Percentiles rank a stretch among this genome's conserved stretches.
Conservation (phyloP, 1,140 invertebrate species). For the Hormaphis cornu region DNA sequence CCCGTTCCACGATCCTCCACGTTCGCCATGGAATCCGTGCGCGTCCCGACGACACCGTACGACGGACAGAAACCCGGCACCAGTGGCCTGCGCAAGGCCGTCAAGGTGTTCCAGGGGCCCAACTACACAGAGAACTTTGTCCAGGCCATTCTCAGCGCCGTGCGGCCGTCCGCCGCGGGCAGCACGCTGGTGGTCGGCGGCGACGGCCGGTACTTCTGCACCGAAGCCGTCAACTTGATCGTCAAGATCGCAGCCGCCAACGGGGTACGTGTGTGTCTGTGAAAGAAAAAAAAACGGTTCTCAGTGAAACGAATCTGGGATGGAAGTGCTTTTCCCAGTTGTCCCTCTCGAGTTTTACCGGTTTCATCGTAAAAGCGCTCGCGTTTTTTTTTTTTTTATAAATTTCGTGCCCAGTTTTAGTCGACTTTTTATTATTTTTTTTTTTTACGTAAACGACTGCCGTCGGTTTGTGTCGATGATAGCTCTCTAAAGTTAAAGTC, state of each 20-base stretch:
- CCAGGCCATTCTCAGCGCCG: constrained; percentile 78
- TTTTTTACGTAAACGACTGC: too few species aligned
- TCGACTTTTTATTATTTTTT: too few species aligned
- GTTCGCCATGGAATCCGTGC: constrained; percentile 24
- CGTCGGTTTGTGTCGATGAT: too few species aligned
- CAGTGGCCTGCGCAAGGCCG: constrained; percentile 87
- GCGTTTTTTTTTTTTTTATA: too few species aligned
- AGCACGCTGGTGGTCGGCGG: constrained; percentile 86
- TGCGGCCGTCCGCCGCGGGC: constrained; percentile 59
- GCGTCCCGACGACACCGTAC: constrained; percentile 55
- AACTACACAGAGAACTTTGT: constrained; percentile 98
- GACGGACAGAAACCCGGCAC: constrained; percentile 96
- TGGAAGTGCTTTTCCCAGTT: too few species aligned
- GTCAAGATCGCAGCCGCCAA: constrained; percentile 84
- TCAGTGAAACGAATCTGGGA: too few species aligned
- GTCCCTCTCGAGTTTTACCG: too few species aligned
- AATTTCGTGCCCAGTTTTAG: too few species aligned
- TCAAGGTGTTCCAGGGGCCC: constrained; percentile 75
- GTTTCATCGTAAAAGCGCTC: too few species aligned
- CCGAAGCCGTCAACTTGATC: constrained; percentile 71
- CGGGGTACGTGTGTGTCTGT: constrained; percentile 56
- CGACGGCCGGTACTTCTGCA: constrained; percentile 89
- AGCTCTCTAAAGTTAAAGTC: too few species aligned
- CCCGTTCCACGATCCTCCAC: too few species aligned
- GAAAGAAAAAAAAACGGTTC: too few species aligned